These are phyloP conservation scores for Vireo griseus DNA, from an alignment of 2,797 vertebrate species.

Conservation along the genomic window DNA sequence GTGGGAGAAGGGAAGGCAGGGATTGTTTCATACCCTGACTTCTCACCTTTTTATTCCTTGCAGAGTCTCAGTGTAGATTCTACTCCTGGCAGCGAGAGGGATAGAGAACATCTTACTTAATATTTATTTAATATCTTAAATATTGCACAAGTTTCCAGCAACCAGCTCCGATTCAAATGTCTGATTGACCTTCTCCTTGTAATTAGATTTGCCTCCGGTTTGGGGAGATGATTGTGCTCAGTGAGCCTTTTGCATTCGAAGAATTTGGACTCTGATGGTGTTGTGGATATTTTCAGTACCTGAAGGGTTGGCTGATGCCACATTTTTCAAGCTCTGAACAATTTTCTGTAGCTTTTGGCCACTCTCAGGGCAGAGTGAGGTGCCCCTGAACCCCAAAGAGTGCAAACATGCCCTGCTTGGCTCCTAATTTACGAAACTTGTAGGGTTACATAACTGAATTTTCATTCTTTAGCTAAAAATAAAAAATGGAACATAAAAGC, in stretches of 20 bases:
- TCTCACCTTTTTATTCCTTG: not conserved
- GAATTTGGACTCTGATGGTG: not conserved
- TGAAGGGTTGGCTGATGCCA: not conserved
- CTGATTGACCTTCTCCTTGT: not conserved
- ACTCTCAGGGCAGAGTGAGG: not conserved
- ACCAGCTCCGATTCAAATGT: not conserved
- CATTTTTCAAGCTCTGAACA: not conserved
- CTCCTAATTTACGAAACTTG: not conserved
- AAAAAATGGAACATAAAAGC: conserved; percentile 70
- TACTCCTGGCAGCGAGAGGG: not conserved
- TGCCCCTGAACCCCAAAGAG: not conserved
- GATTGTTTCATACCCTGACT: not conserved
- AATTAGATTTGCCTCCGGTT: not conserved
- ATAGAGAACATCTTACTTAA: not conserved
- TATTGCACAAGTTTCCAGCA: not conserved
- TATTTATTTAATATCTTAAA: not conserved
- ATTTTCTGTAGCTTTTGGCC: not conserved
- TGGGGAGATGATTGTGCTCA: not conserved
- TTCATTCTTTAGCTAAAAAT: conserved; percentile 71
- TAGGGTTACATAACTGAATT: conserved; percentile 64
- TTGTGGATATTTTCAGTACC: not conserved
- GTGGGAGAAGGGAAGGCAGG: not conserved
- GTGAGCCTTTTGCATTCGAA: not conserved
- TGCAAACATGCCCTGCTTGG: not conserved
- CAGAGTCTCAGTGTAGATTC: rapidly evolving